Percentiles rank a stretch among this genome's conserved stretches.
These are phyloP conservation scores for Drosophila setosimentum DNA, from an alignment of 2,888 invertebrate genomes.

Conservation along the genomic window DNA sequence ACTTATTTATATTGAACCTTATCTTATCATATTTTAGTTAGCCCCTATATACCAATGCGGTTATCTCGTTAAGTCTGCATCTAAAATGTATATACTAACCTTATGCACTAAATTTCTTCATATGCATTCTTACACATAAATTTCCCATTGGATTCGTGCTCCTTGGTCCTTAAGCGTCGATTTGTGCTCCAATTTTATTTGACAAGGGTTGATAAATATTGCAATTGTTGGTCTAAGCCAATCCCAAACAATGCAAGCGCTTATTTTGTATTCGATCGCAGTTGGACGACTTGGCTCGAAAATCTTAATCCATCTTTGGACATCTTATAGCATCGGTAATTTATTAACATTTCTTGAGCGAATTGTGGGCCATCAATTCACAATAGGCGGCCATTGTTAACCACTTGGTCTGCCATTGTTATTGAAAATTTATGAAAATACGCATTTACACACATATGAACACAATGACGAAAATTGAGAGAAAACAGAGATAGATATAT, in stretches of 20 bases:
- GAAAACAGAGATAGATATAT: not conserved
- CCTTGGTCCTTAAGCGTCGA: not conserved
- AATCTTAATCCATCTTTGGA: slow-evolving; percentile 5
- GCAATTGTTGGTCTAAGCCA: not conserved
- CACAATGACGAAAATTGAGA: not conserved
- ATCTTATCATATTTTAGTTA: not conserved
- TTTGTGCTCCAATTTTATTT: not conserved
- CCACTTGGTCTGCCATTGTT: slow-evolving; percentile 52
- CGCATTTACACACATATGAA: slow-evolving; percentile 14
- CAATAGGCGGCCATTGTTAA: slow-evolving; percentile 50
- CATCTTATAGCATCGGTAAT: slow-evolving; percentile 40
- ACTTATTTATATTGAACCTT: not conserved
- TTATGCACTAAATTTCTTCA: not conserved
- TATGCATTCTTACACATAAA: not conserved
- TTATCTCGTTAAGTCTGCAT: not conserved
- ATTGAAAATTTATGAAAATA: slow-evolving; percentile 64
- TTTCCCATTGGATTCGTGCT: not conserved
- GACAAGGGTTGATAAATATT: not conserved
- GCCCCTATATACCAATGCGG: not conserved
- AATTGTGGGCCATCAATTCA: slow-evolving; percentile 55
- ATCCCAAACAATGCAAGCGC: not conserved
- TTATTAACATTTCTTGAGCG: slow-evolving; percentile 57
- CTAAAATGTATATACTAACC: not conserved
- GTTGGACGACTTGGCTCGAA: not conserved
- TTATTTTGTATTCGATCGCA: not conserved